Percentiles rank a stretch among this genome's conserved stretches.
Conservation (phyloP, 1,140 invertebrate species). For the Drosophila melanica region DNA sequence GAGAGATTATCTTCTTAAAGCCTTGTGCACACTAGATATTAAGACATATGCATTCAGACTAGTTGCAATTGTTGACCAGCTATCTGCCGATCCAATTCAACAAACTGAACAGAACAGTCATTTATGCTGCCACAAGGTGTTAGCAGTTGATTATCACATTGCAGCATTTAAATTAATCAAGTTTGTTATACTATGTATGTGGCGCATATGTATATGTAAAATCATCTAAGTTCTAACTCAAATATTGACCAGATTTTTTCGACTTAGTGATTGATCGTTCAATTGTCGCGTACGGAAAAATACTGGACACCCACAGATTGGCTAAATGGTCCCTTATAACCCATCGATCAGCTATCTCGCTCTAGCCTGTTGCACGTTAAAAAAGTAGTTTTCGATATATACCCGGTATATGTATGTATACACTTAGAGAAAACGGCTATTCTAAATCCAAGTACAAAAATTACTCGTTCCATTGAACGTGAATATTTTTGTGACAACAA, state of each 20-base stretch:
- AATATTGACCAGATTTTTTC: slow-evolving; percentile 50
- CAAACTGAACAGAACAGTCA: not conserved
- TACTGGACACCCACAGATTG: slow-evolving; percentile 38
- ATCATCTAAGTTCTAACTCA: slow-evolving; percentile 21
- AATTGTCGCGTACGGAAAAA: slow-evolving; percentile 50
- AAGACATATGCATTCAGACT: not conserved
- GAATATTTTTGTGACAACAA: too few species aligned
- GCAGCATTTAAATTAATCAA: not conserved
- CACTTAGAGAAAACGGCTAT: too few species aligned
- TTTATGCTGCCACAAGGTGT: slow-evolving; percentile 9
- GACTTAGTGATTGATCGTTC: slow-evolving; percentile 9
- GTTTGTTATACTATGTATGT: not conserved
- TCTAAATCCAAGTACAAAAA: too few species aligned
- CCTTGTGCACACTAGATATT: not conserved
- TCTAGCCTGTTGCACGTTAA: not conserved
- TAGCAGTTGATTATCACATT: slow-evolving; percentile 31
- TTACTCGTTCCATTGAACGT: too few species aligned
- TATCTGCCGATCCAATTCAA: not conserved
- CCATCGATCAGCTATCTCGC: slow-evolving; percentile 11
- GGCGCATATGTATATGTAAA: not conserved
- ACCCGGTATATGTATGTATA: not conserved
- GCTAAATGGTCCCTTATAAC: slow-evolving; percentile 6
- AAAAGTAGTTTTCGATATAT: slow-evolving; percentile 19
- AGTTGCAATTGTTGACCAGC: slow-evolving; percentile 36
- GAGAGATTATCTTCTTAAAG: slow-evolving; percentile 8